Evolutionary conservation across 2,113 vertebrate genomes (phyloP).

Genomic region (Daubentonia madagascariensis): DNA sequence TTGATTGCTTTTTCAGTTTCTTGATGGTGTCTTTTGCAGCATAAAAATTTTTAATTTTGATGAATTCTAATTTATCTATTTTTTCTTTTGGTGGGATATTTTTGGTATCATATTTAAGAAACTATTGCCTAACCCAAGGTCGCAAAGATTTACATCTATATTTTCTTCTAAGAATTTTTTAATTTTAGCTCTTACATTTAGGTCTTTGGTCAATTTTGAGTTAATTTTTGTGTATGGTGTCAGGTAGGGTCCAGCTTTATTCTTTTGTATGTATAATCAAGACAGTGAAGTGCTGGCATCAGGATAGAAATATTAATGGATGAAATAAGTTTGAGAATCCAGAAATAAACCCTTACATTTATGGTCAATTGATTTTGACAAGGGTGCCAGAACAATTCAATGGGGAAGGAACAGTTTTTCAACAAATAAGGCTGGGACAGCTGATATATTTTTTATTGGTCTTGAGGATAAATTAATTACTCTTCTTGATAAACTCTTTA

Average conservation of each 20-base stretch:
- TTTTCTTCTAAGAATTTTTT: neutral
- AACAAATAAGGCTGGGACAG: neutral
- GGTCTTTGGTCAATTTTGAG: neutral
- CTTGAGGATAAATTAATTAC: neutral
- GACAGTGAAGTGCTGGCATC: neutral
- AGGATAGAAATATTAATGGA: neutral
- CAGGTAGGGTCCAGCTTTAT: neutral
- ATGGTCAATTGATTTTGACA: neutral
- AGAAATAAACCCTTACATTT: neutral
- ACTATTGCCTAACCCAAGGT: neutral
- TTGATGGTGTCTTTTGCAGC: neutral
- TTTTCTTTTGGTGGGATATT: neutral
- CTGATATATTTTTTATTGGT: neutral
- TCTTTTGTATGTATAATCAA: neutral
- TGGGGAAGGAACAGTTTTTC: neutral
- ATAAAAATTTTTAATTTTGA: neutral
- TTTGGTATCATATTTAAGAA: neutral
- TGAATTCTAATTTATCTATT: neutral
- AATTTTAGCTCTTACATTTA: neutral
- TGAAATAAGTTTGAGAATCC: neutral
- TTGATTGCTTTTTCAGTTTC: neutral
- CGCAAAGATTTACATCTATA: neutral
- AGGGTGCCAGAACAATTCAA: neutral
- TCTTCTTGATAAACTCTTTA: neutral
- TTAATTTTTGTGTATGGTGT: neutral